Evolutionary conservation across 2,113 vertebrate species (phyloP), one percentile per base, ranked within the genome.

Genomic region (Lynx canadensis): DNA sequence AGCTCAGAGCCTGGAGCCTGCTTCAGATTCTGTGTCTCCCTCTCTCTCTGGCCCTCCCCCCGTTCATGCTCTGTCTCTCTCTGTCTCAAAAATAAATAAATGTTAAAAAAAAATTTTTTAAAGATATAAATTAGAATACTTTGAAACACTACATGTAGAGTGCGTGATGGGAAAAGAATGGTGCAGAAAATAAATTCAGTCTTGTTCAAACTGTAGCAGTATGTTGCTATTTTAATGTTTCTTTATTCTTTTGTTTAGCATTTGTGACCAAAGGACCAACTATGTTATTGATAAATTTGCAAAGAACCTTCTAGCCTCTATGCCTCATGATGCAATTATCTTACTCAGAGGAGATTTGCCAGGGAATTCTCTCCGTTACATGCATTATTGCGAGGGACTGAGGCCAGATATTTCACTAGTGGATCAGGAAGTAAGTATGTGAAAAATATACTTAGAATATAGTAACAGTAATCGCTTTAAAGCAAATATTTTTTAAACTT

Each of bases 301-400:
- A 91, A 99, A 98, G 98, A 99, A 99, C 68, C 95, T 99, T 95
- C 98, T 99, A 97, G 98, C 98, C 95, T 99, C 99, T 6, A 97
- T 99, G 98, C 99, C 99, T 4, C 13, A 0, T 3, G 98, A 98
- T 91, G 99, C 99, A 1, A 98, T 99, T 98, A 98, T 99, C 96
- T 98, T 99, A 98, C 99, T 99, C 10, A 99, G 99, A 98, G 99
- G 99, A 96, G 99, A 99, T 97, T 98, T 99, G 93, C 99, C 99
- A 0, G 99, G 99, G 52, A 99, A 99, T 98, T 99, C 99, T 73
- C 98, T 99, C 89, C 99, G 99, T 95, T 99, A 99, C 74, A 66
- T 99, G 50, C 99, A 99, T 98, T 99, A 99, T 73, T 99, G 99
- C 4, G 99, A 99, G 97, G 99, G 98, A 0, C 71, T 99, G 66